Evolutionary conservation across 30 jellyfish, hydroid and myxozoan genomes (phyloP), one percentile per base, ranked within the genome.

Genomic region (Calvadosia cruxmelitensis): DNA sequence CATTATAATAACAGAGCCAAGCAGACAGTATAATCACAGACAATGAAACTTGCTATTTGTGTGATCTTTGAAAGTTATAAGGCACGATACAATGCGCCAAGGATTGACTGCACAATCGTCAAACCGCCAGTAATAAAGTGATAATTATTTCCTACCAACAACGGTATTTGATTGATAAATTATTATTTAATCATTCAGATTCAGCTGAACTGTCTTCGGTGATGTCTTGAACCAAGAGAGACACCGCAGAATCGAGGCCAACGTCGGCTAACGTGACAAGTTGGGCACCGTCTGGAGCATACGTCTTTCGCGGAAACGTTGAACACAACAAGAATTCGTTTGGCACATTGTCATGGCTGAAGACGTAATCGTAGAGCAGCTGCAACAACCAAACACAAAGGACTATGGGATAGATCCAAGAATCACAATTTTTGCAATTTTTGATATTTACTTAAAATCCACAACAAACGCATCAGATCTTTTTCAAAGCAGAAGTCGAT

Each of bases 261-360:
- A 69, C 62, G 2, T 78, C 95, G 2, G 73, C 80, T n/a, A 84
- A 66, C 2, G 90, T 68, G 2, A 50, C 29, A n/a, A 52, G 24
- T n/a, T 68, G 67, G 78, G 68, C 68, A 3, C 28, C 49, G 25
- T 68, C 81, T 2, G 76, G 67, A 36, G 69, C 83, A 70, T 67
- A 84, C 0, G 93, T 50, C 76, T 78, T 84, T 53, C 95, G 42
- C 33, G 95, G 95, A 74, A 71, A 84, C 67, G 76, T 84, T 64
- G 95, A 71, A 49, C 72, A 68, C 20, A 84, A 34, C 0, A 78
- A 70, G 66, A 77, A 84, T 33, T 84, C 82, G 2, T 64, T 68
- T 16, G 92, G 92, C 0, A 85, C 50, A 51, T 76, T 83, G 2
- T 84, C 95, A 42, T 70, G 84, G 62, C 87, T 48, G 53, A 77